phyloP scores from a whole-genome alignment of 2,113 vertebrate species.

The Tragelaphus scriptus region DNA sequence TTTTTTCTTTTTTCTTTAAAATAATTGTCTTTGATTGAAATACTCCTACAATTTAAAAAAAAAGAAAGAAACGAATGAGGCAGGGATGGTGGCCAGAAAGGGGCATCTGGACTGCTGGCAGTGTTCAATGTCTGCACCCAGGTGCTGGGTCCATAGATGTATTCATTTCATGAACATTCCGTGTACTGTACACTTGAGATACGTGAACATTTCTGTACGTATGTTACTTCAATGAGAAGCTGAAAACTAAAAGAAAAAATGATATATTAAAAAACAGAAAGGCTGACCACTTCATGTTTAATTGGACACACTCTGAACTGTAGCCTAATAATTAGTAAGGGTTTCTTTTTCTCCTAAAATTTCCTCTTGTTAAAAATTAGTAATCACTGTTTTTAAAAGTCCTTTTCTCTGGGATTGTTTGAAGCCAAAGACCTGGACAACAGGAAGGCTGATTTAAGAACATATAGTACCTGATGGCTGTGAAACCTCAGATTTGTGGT shows the following conservation, averaged over 20 bases:
- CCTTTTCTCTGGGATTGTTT: not conserved
- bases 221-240: not conserved
- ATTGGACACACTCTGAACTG: not conserved
- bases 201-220: not conserved
- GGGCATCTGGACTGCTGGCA: not conserved
- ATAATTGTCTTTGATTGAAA: not conserved
- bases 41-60: not conserved
- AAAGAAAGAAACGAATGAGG: not conserved
- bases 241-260: not conserved
- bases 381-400: not conserved
- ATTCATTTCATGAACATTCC: not conserved
- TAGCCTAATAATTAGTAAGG: not conserved
- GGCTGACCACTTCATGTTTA: not conserved
- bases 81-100: not conserved
- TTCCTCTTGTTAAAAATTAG: not conserved
- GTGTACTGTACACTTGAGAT: not conserved
- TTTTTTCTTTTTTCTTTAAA: not conserved
- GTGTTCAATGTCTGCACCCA: not conserved
- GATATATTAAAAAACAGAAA: not conserved
- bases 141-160: not conserved
- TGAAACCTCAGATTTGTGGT: not conserved
- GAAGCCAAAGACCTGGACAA: not conserved
- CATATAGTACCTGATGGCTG: not conserved
- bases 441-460: not conserved
- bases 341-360: not conserved